A percentile compares a stretch with the other conserved stretches of the same genome.
These are phyloP conservation scores for Agriopis leucophaearia DNA, from an alignment of 2,888 invertebrate species.

Conservation along the genomic window DNA sequence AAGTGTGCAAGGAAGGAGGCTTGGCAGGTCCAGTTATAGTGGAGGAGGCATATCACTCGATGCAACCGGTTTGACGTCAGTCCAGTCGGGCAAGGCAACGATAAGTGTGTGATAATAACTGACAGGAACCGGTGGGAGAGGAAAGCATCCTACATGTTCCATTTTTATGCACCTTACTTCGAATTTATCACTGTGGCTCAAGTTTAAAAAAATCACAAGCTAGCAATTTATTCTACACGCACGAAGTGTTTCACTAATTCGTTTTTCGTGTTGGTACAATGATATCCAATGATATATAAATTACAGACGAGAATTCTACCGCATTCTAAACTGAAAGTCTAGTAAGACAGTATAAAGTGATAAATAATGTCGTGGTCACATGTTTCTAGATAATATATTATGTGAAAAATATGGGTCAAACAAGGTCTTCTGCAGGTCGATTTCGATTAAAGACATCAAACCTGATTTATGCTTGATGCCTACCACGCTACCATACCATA, in stretches of 20 bases:
- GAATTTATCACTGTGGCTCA: not conserved
- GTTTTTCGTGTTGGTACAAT: not conserved
- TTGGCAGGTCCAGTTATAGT: slow-evolving; percentile 47
- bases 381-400: not conserved
- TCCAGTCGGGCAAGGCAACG: slow-evolving; percentile 65
- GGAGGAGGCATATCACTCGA: slow-evolving; percentile 61
- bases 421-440: too few relatives aligned
- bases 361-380: not conserved
- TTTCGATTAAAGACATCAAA: too few relatives aligned
- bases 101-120: slow-evolving; percentile 70
- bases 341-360: not conserved
- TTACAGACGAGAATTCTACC: not conserved
- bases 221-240: not conserved
- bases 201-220: not conserved
- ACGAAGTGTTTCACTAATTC: not conserved
- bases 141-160: slow-evolving; percentile 38
- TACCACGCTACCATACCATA: too few relatives aligned
- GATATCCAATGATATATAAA: not conserved
- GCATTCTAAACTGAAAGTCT: not conserved
- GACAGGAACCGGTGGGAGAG: slow-evolving; percentile 50
- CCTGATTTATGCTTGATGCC: too few relatives aligned
- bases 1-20: slow-evolving; percentile 10
- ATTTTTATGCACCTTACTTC: slow-evolving; percentile 3
- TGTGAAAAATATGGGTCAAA: too few relatives aligned
- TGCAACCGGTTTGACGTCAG: slow-evolving; percentile 75